Evolutionary conservation across 1,140 invertebrate species (phyloP).

Genomic region (Campoletis sonorensis): DNA sequence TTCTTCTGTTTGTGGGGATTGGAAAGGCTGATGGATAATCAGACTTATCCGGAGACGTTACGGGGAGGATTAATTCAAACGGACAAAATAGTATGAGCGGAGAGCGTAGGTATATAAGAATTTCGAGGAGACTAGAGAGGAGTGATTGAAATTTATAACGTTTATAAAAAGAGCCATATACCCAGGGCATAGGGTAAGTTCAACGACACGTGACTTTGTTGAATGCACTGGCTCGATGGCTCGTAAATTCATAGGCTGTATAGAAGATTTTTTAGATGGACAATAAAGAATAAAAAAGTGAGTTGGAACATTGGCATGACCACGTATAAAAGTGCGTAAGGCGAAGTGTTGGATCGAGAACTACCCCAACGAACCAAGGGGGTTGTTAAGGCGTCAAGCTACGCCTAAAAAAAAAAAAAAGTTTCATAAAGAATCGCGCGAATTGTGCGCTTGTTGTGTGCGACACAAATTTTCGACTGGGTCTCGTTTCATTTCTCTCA

Average conservation of each 20-base stretch:
- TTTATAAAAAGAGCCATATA: not conserved
- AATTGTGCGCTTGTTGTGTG: constrained; percentile 31
- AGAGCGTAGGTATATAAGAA: not conserved
- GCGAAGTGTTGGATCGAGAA: constrained; percentile 13
- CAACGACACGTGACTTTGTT: constrained; percentile 37
- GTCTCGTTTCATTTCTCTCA: constrained; percentile 41
- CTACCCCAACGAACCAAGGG: constrained; percentile 9
- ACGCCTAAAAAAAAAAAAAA: constrained; percentile 56
- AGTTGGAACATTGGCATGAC: not conserved
- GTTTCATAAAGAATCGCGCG: constrained; percentile 56
- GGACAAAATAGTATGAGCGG: not conserved
- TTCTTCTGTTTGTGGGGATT: not conserved
- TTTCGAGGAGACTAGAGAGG: constrained; percentile 24
- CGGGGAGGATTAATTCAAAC: not conserved
- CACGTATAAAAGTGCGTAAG: not conserved
- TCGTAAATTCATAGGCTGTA: constrained; percentile 24
- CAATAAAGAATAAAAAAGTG: not conserved
- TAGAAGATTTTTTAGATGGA: not conserved
- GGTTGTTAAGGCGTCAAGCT: constrained; percentile 33
- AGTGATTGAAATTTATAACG: constrained; percentile 44
- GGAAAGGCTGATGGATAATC: not conserved
- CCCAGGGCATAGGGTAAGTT: not conserved
- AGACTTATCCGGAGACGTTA: not conserved
- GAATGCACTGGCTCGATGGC: constrained; percentile 29
- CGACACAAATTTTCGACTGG: constrained; percentile 35